Evolutionary conservation across 1,140 invertebrate genomes (phyloP), one percentile per base, ranked within the genome.

Genomic region (Notospermus geniculatus): DNA sequence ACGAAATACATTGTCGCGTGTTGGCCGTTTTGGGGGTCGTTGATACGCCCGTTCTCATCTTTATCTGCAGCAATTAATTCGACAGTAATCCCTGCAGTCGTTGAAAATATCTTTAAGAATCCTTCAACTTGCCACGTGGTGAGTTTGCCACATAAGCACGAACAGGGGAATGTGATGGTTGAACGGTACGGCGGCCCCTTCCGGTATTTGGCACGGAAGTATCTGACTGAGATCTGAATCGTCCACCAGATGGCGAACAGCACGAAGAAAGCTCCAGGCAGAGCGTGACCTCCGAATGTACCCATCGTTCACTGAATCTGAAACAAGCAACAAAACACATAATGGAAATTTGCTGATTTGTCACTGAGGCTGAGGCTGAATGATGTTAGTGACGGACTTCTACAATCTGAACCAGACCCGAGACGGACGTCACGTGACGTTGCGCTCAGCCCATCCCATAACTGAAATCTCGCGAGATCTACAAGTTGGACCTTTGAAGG

Each of bases 1-100:
- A 83, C 83, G 68, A 83, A 80, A 69, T 80, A 86, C 84, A 86
- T 85, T 1, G 83, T 84, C 17, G 83, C 81, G 65, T 85, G 84
- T 62, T 86, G 85, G 27, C 75, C 78, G 72, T 84, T 84, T 7
- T 77, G 81, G 60, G 77, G 67, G 57, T 75, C 66, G 2, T 71
- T 68, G 65, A 81, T 82, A 17, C 74, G 64, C 2, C 79, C n/a
- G n/a, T n/a, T n/a, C n/a, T n/a, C 75, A 53, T 81, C 63, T 2
- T 74, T 70, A 63, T 83, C 77, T 7, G 74, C 83, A 0, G 83
- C 83, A 29, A 71, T 67, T n/a, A 76, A 71, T 61, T 79, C 73
- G 65, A 76, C 73, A 30, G 65, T 59, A 53, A 84, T 80, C 23
- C 82, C 83, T 30, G 83, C 55, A 1, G 69, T 54, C 0, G 73